Evolutionary conservation across 2,888 invertebrate genomes (phyloP).

Genomic region (Pseudococcus longispinus): DNA sequence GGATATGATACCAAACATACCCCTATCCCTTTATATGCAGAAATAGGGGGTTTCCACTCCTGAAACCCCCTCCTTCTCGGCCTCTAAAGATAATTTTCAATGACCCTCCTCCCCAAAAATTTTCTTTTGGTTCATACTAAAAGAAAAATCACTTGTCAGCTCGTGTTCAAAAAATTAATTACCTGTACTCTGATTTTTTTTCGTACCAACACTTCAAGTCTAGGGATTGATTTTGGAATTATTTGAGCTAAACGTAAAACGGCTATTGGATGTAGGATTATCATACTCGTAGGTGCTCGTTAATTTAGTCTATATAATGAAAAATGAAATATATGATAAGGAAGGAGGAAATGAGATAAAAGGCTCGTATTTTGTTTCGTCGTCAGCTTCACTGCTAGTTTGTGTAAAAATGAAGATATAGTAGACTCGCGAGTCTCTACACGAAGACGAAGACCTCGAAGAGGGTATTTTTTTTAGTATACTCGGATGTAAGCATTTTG

Average conservation of each 20-base stretch:
- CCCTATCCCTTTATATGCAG: too few species aligned
- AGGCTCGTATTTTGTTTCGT: background rate
- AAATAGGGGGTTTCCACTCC: too few species aligned
- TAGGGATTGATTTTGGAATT: background rate
- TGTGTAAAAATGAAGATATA: background rate
- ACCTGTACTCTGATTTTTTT: too few species aligned
- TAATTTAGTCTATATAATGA: background rate
- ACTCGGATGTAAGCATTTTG: background rate
- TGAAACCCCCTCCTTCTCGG: too few species aligned
- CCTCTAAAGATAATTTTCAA: too few species aligned
- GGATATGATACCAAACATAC: too few species aligned
- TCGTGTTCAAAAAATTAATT: too few species aligned
- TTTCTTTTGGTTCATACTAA: too few species aligned
- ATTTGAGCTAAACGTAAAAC: background rate
- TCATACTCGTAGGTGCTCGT: background rate
- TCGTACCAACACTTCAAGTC: too few species aligned
- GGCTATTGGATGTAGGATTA: background rate
- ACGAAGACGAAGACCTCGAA: background rate
- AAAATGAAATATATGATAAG: background rate
- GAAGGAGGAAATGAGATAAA: background rate
- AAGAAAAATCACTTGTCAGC: too few species aligned
- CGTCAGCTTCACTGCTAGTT: background rate
- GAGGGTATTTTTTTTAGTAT: background rate
- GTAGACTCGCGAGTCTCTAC: background rate
- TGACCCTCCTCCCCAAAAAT: too few species aligned